Conservation (phyloP, 2,797 vertebrate species). For the Nyctalus aviator region DNA sequence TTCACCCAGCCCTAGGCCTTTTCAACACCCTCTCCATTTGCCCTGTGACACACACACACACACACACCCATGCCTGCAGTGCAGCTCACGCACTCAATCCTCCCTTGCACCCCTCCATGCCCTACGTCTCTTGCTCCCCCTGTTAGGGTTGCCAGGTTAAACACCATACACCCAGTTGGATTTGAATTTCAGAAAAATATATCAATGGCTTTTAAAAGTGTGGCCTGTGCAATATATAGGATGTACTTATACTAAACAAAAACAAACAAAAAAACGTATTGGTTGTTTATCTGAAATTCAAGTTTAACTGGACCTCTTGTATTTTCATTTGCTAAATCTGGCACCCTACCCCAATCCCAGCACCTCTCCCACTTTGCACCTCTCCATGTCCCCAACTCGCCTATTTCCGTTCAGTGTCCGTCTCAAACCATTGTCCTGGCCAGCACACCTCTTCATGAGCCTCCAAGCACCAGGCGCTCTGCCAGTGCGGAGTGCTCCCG, state of each 20-base stretch:
- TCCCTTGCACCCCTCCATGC: no score
- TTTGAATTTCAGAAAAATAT: no score
- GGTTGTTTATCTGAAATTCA: not conserved
- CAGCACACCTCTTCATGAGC: not conserved
- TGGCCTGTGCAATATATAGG: not conserved
- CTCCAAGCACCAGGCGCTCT: no score
- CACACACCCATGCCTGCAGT: no score
- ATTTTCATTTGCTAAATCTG: not conserved
- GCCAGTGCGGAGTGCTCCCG: no score
- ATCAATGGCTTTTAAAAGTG: not conserved
- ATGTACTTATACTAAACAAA: not conserved
- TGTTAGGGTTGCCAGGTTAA: no score
- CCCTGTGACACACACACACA: no score
- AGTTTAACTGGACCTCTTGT: not conserved
- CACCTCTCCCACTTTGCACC: not conserved
- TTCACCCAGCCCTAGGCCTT: not conserved
- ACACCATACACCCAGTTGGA: no score
- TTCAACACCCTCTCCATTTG: no score
- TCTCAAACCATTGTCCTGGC: rapidly evolving
- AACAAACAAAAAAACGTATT: no score
- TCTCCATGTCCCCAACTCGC: rapidly evolving
- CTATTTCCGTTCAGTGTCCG: rapidly evolving
- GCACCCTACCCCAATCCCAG: not conserved
- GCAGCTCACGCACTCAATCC: no score
- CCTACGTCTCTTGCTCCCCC: no score